Conservation (phyloP, 2,888 invertebrate genomes). For the Nomada hirtipes region DNA sequence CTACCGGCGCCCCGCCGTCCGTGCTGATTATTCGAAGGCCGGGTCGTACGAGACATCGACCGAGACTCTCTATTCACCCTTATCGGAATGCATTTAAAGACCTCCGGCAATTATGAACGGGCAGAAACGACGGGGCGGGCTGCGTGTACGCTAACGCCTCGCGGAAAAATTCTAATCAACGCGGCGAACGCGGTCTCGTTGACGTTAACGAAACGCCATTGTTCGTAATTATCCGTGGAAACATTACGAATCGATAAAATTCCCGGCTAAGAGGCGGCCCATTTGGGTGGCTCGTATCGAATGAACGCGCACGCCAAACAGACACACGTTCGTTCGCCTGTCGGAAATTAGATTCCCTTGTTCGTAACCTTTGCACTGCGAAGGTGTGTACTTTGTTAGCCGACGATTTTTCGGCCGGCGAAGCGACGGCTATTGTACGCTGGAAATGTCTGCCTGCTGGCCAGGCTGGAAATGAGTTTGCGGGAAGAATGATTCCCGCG, state of each 20-base stretch:
- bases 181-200: not conserved
- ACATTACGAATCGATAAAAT: not conserved
- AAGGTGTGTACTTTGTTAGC: not conserved
- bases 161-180: slow-evolving; percentile 21
- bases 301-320: not conserved
- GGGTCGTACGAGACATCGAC: slow-evolving; percentile 51
- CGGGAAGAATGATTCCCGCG: not conserved
- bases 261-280: not conserved
- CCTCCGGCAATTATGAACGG: slow-evolving; percentile 51
- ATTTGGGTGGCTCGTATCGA: not conserved
- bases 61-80: slow-evolving; percentile 59
- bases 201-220: slow-evolving; percentile 18
- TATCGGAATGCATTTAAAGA: slow-evolving; percentile 60
- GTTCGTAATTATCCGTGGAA: not conserved
- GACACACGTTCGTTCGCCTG: not conserved
- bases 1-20: slow-evolving; percentile 36
- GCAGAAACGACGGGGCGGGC: not conserved
- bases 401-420: not conserved
- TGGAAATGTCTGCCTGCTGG: no score
- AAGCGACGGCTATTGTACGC: not conserved
- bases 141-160: slow-evolving; percentile 11
- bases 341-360: not conserved
- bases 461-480: not conserved
- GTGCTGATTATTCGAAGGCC: slow-evolving; percentile 64
- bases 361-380: not conserved